phyloP scores from a whole-genome alignment of 2,888 invertebrate genomes.

The Shargacucullia verbasci region DNA sequence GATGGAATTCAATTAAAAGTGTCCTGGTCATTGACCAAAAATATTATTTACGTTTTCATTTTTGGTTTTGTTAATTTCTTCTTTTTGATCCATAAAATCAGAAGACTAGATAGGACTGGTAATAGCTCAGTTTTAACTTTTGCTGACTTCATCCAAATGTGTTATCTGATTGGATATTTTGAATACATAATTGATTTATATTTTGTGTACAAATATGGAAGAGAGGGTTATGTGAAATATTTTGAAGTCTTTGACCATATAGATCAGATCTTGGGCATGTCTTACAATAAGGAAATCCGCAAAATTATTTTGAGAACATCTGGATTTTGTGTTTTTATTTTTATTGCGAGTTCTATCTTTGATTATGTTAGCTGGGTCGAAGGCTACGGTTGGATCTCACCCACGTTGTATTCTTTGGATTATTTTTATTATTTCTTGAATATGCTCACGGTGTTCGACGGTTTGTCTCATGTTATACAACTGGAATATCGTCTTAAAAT shows the following conservation, averaged over 20 bases:
- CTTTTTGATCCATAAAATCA: conserved; percentile 26
- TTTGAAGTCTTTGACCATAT: conserved; percentile 47
- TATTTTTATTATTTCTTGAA: conserved; percentile 54
- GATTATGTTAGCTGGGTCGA: conserved; percentile 41
- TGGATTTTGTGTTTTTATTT: conserved; percentile 14
- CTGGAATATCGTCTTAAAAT: conserved; percentile 51
- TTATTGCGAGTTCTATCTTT: conserved; percentile 2
- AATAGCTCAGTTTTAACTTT: conserved; percentile 29
- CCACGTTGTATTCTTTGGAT: conserved; percentile 42
- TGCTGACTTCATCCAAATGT: conserved; percentile 36
- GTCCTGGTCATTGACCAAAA: conserved; percentile 24
- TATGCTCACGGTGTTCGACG: conserved; percentile 44
- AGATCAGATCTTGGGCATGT: conserved; percentile 50
- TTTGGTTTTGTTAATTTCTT: conserved; percentile 31
- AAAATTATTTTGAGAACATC: conserved; percentile 21
- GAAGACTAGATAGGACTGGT: conserved; percentile 4
- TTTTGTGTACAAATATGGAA: conserved; percentile 50
- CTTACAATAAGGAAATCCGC: conserved; percentile 47
- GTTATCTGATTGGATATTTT: conserved; percentile 41
- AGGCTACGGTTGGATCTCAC: conserved; percentile 14
- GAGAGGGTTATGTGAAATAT: conserved; percentile 42
- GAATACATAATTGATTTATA: conserved; percentile 53
- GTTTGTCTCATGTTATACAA: conserved; percentile 51
- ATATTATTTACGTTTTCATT: conserved; percentile 7
- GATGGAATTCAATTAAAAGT: conserved; percentile 11